phyloP scores from a whole-genome alignment of 2,888 invertebrate genomes.

The Chrysina gloriosa region DNA sequence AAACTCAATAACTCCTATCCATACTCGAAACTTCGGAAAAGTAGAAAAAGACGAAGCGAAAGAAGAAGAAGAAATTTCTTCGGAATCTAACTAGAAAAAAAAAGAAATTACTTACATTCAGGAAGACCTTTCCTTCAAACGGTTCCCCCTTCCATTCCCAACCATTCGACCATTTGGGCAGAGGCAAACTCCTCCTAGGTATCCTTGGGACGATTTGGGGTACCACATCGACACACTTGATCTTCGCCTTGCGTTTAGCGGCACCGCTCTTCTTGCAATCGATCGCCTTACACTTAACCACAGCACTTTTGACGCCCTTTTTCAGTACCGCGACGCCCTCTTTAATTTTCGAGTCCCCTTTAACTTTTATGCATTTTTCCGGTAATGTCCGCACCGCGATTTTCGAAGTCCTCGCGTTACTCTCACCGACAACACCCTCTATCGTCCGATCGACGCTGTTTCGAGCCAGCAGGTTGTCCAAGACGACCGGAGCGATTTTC shows the following conservation, averaged over 20 bases:
- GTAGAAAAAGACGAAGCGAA: too few relatives aligned
- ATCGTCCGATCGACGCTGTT: conserved; percentile 70
- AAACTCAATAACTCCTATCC: too few relatives aligned
- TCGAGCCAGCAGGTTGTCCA: conserved; percentile 70
- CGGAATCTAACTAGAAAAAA: too few relatives aligned
- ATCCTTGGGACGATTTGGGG: conserved; percentile 52
- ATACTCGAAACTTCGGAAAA: too few relatives aligned
- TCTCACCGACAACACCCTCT: conserved; percentile 64
- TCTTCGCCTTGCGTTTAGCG: conserved; percentile 57
- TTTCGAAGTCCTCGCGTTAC: conserved; percentile 50
- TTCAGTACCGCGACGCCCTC: conserved; percentile 55
- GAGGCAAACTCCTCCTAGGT: conserved; percentile 57
- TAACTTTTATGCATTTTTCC: conserved; percentile 60
- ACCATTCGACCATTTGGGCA: conserved; percentile 88
- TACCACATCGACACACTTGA: conserved; percentile 52
- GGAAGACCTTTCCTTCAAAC: conserved; percentile 84
- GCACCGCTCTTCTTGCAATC: conserved; percentile 50
- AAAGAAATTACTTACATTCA: conserved; percentile 78
- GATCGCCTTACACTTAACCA: conserved; percentile 44
- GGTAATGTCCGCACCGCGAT: conserved; percentile 36
- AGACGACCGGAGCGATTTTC: conserved; percentile 59
- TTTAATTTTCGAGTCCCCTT: conserved; percentile 66
- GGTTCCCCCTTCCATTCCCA: conserved; percentile 92
- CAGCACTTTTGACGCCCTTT: conserved; percentile 32
- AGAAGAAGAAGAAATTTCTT: too few relatives aligned